Conservation (phyloP, 2,888 invertebrate species). For the Schizaphis graminum region DNA sequence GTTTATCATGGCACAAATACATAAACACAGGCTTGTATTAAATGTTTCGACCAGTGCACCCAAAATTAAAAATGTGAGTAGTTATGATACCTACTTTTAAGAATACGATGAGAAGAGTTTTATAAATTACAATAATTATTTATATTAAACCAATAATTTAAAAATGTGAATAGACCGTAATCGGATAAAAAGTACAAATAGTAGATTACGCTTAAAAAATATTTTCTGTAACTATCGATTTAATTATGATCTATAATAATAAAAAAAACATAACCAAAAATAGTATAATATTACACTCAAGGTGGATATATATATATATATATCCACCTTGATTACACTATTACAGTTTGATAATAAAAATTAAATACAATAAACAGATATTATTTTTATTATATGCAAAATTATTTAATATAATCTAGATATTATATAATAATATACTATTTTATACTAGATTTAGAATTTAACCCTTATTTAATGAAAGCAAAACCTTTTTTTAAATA, state of each 20-base stretch:
- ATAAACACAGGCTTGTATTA: background rate
- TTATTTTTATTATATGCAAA: background rate
- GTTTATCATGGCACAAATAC: conserved; percentile 17
- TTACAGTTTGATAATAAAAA: background rate
- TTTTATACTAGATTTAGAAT: background rate
- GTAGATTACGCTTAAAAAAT: background rate
- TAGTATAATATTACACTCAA: background rate
- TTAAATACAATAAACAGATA: background rate
- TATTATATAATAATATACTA: background rate
- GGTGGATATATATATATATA: no score
- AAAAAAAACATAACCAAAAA: background rate
- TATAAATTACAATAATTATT: background rate
- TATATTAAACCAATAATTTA: background rate
- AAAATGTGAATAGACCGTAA: background rate
- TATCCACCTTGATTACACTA: no score
- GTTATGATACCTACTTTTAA: background rate
- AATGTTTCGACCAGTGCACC: background rate
- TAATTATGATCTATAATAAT: background rate
- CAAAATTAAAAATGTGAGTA: background rate
- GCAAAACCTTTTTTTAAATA: background rate
- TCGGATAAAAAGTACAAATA: background rate
- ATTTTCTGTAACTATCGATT: background rate
- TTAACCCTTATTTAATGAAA: background rate
- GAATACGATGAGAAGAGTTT: background rate
- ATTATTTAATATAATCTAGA: background rate